Conservation (phyloP, 2,113 vertebrate species). For the Mus pahari region DNA sequence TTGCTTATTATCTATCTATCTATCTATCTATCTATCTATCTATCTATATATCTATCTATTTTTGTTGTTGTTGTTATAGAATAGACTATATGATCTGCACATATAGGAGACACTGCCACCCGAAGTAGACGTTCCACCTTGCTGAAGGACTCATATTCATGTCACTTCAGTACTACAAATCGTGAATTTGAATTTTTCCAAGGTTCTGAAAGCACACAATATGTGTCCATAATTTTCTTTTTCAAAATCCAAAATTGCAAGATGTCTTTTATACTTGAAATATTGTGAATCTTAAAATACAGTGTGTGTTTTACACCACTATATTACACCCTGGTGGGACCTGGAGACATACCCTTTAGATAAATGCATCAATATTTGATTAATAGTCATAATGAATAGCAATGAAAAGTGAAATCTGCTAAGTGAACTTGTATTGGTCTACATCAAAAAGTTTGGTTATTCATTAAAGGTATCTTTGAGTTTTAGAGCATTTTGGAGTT, state of each 20-base stretch:
- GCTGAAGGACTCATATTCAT: background rate
- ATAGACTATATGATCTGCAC: background rate
- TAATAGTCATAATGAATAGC: background rate
- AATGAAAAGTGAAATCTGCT: background rate
- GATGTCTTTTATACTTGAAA: background rate
- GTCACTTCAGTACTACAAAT: background rate
- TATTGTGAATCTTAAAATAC: conserved; percentile 43
- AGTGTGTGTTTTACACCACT: background rate
- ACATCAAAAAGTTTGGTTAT: background rate
- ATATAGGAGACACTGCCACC: background rate
- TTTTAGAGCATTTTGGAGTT: conserved; percentile 1
- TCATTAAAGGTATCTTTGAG: background rate
- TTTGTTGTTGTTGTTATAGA: background rate
- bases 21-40: background rate
- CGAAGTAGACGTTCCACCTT: background rate
- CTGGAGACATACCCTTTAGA: background rate
- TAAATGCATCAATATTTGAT: background rate
- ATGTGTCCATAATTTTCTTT: background rate
- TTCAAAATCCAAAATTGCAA: background rate
- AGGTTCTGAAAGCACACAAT: background rate
- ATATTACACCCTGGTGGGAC: background rate
- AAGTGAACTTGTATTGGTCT: background rate
- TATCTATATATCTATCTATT: background rate
- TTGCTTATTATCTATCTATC: background rate
- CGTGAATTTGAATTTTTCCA: background rate